A percentile compares a stretch with the other conserved stretches of the same genome.
Evolutionary conservation across 2,797 vertebrate species (phyloP).

Genomic region (Rhincodon typus): DNA sequence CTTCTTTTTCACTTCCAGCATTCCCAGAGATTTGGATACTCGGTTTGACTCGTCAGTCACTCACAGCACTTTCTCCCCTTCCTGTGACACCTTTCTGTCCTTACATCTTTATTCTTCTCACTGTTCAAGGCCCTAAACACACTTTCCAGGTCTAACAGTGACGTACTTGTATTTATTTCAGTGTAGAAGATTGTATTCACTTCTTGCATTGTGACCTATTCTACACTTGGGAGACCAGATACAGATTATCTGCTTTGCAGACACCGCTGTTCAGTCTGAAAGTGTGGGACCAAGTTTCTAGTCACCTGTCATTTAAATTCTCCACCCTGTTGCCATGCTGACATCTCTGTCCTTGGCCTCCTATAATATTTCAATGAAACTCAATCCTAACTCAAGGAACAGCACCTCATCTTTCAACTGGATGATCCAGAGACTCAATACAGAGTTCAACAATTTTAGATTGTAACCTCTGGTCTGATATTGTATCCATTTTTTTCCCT

Average conservation of each 20-base stretch:
- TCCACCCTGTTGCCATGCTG: too few relatives aligned
- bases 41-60: neutral
- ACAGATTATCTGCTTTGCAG: neutral
- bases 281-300: neutral
- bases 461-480: too few relatives aligned
- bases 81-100: neutral
- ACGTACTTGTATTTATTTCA: neutral
- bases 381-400: neutral
- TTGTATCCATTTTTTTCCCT: too few relatives aligned
- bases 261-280: neutral
- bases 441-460: neutral
- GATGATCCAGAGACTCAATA: neutral
- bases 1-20: neutral
- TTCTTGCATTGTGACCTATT: neutral
- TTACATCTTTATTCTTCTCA: neutral
- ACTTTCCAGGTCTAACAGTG: neutral
- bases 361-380: neutral
- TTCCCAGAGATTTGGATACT: neutral
- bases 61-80: neutral
- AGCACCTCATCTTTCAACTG: neutral
- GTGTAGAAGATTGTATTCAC: neutral
- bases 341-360: too few relatives aligned
- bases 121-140: neutral
- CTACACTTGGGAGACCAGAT: neutral
- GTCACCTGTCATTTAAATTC: neutral